phyloP scores from a whole-genome alignment of 2,888 invertebrate species.

The Lamellibrachia satsuma region DNA sequence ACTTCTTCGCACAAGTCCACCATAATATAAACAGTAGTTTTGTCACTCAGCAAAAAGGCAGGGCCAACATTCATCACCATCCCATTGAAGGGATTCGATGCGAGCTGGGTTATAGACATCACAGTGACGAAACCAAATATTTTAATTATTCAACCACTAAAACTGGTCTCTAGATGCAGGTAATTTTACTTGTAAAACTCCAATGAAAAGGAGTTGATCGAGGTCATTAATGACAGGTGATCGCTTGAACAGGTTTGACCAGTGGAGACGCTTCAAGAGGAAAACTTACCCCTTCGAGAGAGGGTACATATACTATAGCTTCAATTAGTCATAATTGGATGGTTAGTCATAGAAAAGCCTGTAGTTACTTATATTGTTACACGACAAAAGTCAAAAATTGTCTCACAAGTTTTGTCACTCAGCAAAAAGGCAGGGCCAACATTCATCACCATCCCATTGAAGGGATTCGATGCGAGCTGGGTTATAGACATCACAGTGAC shows the following conservation, averaged over 20 bases:
- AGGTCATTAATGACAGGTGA: too few species aligned
- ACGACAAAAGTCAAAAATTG: too few species aligned
- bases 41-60: slow-evolving; percentile 12
- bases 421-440: slow-evolving; percentile 5
- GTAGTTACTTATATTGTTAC: too few species aligned
- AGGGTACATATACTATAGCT: too few species aligned
- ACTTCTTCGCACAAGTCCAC: background rate
- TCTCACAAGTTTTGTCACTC: background rate
- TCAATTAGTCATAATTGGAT: too few species aligned
- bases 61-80: slow-evolving; percentile 17
- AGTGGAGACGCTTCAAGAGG: too few species aligned
- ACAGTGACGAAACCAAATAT: background rate
- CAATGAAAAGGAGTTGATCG: too few species aligned
- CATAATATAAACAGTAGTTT: background rate
- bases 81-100: slow-evolving; percentile 8
- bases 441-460: background rate
- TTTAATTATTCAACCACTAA: background rate
- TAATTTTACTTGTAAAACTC: too few species aligned
- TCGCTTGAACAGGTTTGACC: too few species aligned
- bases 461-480: slow-evolving; percentile 17
- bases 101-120: slow-evolving; percentile 10
- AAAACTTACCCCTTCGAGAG: too few species aligned
- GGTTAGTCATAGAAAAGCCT: too few species aligned
- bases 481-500: slow-evolving; percentile 3
- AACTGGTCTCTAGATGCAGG: background rate